Evolutionary conservation across 1,140 invertebrate species (phyloP), one percentile per base, ranked within the genome.

Genomic region (Dolichoris vasculosae): DNA sequence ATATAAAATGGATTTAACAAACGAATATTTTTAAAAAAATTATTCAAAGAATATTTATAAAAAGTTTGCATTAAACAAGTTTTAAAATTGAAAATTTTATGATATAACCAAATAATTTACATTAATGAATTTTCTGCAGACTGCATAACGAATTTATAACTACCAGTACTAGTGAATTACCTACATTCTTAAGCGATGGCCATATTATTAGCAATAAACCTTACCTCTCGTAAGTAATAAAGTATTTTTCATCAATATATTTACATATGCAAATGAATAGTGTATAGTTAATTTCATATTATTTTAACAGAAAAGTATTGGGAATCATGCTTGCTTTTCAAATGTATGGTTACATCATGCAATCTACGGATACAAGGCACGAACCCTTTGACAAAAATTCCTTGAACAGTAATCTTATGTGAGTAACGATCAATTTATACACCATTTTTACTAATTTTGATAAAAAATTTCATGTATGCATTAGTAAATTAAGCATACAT

Each of bases 151-250:
- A 92, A 84, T 86, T 87, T 35, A 46, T 91, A 9, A 85, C 51
- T 73, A 78, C 88, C 2, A 55, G 63, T 48, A 79, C 69, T 23
- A 71, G 59, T 20, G 82, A 89, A 63, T 43, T 88, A 30, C 92
- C 92, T 0, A 89, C 91, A 83, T 94, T 95, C 86, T 90, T 95
- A 69, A 92, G 93, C 76, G 95, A 95, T 88, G 90, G 93, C 26
- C 91, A 94, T 73, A 93, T 95, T 78, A 88, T 93, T 32, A 93
- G 92, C 38, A 95, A 95, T 87, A 94, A 94, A 88, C 95, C 95
- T 43, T 95, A 94, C 89, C 92, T 95, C 69, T 91, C 93, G 95
- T 95, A 90, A 91, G 91, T 91, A 43, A 48, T 43, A 23, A 38
- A 40, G 15, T n/a, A 64, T 30, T 69, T 69, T 69, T 69, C 32